Base-by-base conservation (phyloP, 2,888 invertebrate species). In the Conops quadrifasciatus region DNA sequence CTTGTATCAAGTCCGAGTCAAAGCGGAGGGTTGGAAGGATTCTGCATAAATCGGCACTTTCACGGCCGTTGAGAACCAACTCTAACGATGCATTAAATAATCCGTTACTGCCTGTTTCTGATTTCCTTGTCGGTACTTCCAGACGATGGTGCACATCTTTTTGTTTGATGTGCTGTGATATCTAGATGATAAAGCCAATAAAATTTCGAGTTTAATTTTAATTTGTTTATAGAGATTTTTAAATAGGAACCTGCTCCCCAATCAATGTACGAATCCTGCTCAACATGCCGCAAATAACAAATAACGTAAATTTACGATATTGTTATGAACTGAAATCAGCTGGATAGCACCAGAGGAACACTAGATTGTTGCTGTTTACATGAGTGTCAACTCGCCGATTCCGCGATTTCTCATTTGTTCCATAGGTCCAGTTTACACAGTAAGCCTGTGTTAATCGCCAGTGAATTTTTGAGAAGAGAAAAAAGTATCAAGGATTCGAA, bases 181-280 rank as follows among this genome's bases (percentile, higher is more conserved):
- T 75, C 73, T 75, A 59, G 13, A 59, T 68, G 28, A 63, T 15
- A 67, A 7, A 70, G 62, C 30, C 13, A 19, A 49, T 49, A 49
- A n/a, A 13, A 45, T 13, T 45, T 1, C 49, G 13, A 49, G 49
- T n/a, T 49, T 49, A 4, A n/a, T 1, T 49, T 1, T 49, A 16
- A n/a, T 49, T 49, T 11, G 11, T 24, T 56, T 21, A 4, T 11
- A 21, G 5, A 5, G 15, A 58, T 60, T 70, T 62, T 59, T 1
- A 19, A 43, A 16, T 0, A 67, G 43, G 75, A 70, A 85, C 84
- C 79, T 81, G 82, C 69, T 84, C 79, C 69, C 79, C 79, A 72
- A 84, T 84, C 0, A 79, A 76, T 49, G 76, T 81, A 56, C 84
- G 78, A 67, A 84, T 80, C 21, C 80, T 72, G 67, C 74, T 71